Evolutionary conservation across 2,888 invertebrate species (phyloP), one percentile per base, ranked within the genome.

Genomic region (Matsumyia berberina): DNA sequence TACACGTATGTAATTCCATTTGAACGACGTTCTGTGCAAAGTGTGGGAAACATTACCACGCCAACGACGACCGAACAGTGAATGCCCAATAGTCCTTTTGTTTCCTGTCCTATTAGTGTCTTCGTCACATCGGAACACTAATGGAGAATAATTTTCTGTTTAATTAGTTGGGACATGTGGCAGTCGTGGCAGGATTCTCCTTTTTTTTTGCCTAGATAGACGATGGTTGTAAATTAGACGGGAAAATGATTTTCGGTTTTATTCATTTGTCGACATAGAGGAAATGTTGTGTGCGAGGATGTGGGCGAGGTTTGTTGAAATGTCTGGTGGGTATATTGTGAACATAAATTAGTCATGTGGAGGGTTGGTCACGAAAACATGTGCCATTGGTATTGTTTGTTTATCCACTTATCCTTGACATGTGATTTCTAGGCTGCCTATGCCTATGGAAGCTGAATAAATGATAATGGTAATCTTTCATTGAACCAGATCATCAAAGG

Each of bases 121-220:
- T 37, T 72, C 67, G 37, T 19, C 64, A 44, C 51, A 67, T 42
- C 42, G 64, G 42, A 31, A 9, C 53, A 37, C 44, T 82, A 78
- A 83, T 73, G 72, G 67, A 72, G 42, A 66, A 70, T 72, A 77
- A 42, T 77, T 62, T 82, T 55, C 39, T 67, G 35, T 57, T 78
- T 78, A 73, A 78, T 78, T 82, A 77, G 70, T 77, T 66, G 46
- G 17, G 82, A 33, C 70, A 60, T 77, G 44, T 77, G 72, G 51
- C 67, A 51, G 76, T 57, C 31, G 49, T 72, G 49, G 33, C 17
- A 44, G 57, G 37, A 12, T 0, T 15, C 7, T 62, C 17, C 31
- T 2, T 46, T 62, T 1, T 19, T 24, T 12, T 31, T 51, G n/a
- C n/a, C n/a, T 17, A 33, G 44, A 44, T 42, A 12, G 35, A 2